Conservation (phyloP, 2,797 vertebrate genomes). For the Cichlasoma orientale region DNA sequence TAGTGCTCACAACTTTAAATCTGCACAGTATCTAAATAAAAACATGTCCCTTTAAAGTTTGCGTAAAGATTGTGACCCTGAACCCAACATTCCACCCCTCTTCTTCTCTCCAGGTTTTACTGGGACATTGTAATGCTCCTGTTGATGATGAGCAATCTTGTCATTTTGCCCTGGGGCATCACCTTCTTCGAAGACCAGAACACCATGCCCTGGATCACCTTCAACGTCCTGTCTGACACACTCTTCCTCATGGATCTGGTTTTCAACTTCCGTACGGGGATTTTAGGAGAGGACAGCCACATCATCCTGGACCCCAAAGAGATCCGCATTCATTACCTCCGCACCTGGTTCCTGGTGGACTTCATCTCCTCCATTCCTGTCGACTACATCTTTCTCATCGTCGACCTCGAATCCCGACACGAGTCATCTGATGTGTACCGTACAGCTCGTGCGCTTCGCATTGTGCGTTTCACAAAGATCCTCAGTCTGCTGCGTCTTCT, state of each 20-base stretch:
- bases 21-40: not conserved
- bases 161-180: conserved; percentile 96
- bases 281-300: conserved; percentile 92
- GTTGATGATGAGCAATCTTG: conserved; percentile 97
- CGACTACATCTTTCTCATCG: conserved; percentile 96
- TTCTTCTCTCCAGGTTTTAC: conserved; percentile 87
- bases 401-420: conserved; percentile 87
- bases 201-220: conserved; percentile 92
- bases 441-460: conserved; percentile 92
- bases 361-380: conserved; percentile 97
- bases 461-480: conserved; percentile 96
- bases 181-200: conserved; percentile 99
- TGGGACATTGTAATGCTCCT: conserved; percentile 98
- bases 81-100: not conserved
- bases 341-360: conserved; percentile 94
- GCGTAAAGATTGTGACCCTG: not conserved
- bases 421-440: conserved; percentile 96
- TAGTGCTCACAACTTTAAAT: not conserved
- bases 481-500: conserved; percentile 92
- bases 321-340: conserved; percentile 92
- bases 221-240: conserved; percentile 95
- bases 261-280: conserved; percentile 96
- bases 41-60: not conserved
- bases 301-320: conserved; percentile 91
- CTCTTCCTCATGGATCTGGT: conserved; percentile 95